These are phyloP conservation scores for Micropoecilia bifurca DNA, from an alignment of 2,797 vertebrate genomes.

Conservation along the genomic window DNA sequence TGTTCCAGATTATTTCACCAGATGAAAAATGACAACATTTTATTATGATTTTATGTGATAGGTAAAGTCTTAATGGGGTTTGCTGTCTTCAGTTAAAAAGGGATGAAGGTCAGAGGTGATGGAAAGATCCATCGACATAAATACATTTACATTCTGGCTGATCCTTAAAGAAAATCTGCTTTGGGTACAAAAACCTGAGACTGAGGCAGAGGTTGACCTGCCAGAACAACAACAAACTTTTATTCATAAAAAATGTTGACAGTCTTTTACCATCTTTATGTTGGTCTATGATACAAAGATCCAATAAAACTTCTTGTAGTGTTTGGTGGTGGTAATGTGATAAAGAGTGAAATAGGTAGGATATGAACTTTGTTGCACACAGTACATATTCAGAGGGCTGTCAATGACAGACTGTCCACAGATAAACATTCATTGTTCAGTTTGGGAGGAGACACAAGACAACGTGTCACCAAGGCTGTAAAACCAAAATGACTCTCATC, in stretches of 20 bases:
- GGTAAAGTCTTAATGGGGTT: neutral
- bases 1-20: neutral
- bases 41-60: no score
- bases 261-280: neutral
- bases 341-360: neutral
- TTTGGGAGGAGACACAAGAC: slow-evolving; percentile 38
- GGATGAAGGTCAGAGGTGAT: neutral
- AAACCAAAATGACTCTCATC: slow-evolving; percentile 50
- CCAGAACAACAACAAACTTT: neutral
- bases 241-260: neutral
- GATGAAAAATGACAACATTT: no score
- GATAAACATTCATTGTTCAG: slow-evolving; percentile 32
- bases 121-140: neutral
- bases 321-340: neutral
- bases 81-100: neutral
- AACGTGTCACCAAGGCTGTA: slow-evolving; percentile 51
- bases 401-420: slow-evolving; percentile 25
- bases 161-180: neutral
- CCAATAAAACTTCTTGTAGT: neutral
- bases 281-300: neutral
- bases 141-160: neutral
- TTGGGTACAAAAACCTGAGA: neutral
- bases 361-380: neutral
- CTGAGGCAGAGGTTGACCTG: neutral
- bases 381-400: slow-evolving; percentile 16